These are phyloP conservation scores for Eurytoma californica DNA, from an alignment of 2,888 invertebrate genomes.

Conservation along the genomic window DNA sequence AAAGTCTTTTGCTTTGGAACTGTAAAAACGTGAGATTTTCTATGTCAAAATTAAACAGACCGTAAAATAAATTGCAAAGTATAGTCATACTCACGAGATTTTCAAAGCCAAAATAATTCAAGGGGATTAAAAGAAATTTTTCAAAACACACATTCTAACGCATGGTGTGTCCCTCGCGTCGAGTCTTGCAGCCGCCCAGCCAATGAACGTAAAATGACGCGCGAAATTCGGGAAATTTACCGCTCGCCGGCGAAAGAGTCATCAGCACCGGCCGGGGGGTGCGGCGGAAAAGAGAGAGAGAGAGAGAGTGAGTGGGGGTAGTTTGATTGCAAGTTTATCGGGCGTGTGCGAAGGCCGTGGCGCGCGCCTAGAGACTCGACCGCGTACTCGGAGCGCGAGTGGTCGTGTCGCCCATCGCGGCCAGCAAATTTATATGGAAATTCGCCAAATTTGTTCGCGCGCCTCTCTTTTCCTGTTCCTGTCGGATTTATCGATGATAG, in stretches of 20 bases:
- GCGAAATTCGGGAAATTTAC: not conserved
- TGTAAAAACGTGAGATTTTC: no score
- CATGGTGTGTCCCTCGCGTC: no score
- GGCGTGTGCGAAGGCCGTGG: conserved; percentile 45
- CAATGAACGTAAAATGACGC: no score
- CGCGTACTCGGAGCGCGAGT: conserved; percentile 43
- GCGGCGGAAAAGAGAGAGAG: not conserved
- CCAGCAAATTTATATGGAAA: conserved; percentile 75
- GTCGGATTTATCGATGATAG: conserved; percentile 12
- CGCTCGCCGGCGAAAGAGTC: not conserved
- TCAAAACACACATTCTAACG: no score
- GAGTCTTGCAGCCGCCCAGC: no score
- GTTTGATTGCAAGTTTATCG: conserved; percentile 57
- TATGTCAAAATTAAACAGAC: no score
- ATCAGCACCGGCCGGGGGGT: no score
- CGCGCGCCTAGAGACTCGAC: conserved; percentile 47
- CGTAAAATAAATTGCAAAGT: no score
- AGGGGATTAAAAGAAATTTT: no score
- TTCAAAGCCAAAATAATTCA: no score
- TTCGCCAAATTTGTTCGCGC: conserved; percentile 70
- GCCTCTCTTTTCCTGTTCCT: conserved; percentile 25
- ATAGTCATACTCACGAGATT: no score
- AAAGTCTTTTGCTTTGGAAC: no score
- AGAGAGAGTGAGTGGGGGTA: conserved; percentile 18
- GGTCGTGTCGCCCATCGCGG: conserved; percentile 59